Evolutionary conservation across 2,113 vertebrate genomes (phyloP), one percentile per base, ranked within the genome.

Genomic region (Sceloporus undulatus): DNA sequence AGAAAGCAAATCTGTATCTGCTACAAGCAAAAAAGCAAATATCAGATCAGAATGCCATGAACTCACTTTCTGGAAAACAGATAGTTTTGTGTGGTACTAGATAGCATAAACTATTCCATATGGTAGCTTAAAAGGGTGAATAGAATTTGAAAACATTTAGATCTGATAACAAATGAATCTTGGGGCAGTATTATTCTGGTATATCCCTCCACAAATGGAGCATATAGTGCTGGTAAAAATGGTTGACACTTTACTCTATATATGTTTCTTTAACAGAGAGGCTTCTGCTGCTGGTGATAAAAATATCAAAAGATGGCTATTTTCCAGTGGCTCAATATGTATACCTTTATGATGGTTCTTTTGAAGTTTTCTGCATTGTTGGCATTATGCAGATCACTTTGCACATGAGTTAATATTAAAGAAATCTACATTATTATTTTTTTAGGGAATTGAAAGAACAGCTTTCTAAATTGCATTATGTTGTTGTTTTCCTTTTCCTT

Each of bases 31-130:
- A 82, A 2, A 2, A 79, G 25, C 68, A 89, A 91, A 92, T 56
- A 82, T 81, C 25, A 18, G 89, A 89, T 80, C 65, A 76, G 73
- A 75, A 74, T 3, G 71, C 85, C 70, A 54, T 7, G 27, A 23
- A 82, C 9, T 86, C 80, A 25, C 16, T 88, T 93, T 91, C 27
- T 91, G 23, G 16, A 89, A 89, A 90, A 21, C 9, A 79, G 75
- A 82, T 56, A 66, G 27, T 5, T 73, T 90, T 92, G 42, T 91
- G 82, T 79, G 82, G 16, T 73, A 59, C 27, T 42, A 79, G 48
- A 54, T 19, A 71, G 29, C 70, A 66, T 25, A 79, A 66, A 13
- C 27, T 87, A 74, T 40, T 9, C 7, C 78, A 9, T 52, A 40
- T 66, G 71, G 11, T 79, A 88, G 7, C n/a, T 21, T 27, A 86